phyloP scores from a whole-genome alignment of 2,113 vertebrate genomes.

The Sylvia atricapilla region DNA sequence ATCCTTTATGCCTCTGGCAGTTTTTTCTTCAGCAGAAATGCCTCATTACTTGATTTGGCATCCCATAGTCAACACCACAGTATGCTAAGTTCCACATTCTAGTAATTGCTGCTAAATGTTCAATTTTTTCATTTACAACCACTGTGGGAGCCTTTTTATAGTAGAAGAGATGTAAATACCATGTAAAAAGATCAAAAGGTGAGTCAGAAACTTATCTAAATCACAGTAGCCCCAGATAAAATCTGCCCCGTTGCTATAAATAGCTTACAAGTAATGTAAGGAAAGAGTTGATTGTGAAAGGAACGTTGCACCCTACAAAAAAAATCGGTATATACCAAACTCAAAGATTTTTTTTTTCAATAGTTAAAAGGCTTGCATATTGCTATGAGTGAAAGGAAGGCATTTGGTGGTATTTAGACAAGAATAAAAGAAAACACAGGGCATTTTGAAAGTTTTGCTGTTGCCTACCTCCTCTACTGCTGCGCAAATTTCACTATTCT shows the following conservation, averaged over 20 bases:
- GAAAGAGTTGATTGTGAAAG: not conserved
- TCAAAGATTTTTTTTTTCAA: not conserved
- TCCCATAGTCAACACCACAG: not conserved
- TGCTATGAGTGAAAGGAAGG: not conserved
- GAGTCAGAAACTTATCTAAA: constrained; percentile 30
- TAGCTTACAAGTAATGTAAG: not conserved
- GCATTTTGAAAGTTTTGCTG: not conserved
- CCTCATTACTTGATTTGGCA: not conserved
- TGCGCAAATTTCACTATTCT: not conserved
- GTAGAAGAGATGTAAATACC: not conserved
- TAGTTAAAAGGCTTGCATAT: not conserved
- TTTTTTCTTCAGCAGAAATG: not conserved
- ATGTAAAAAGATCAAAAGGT: constrained; percentile 3
- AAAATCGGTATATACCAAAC: not conserved
- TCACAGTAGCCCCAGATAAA: not conserved
- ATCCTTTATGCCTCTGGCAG: not conserved
- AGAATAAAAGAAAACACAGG: not conserved
- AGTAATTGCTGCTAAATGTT: not conserved
- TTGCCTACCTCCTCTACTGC: not conserved
- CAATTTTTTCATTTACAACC: not conserved
- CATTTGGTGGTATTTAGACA: not conserved
- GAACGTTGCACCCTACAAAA: not conserved
- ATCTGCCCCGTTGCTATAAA: not conserved
- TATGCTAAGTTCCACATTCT: not conserved
- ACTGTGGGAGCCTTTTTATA: not conserved